Evolutionary conservation across 2,888 invertebrate genomes (phyloP), one percentile per base, ranked within the genome.

Genomic region (Caradrina clavipalpis): DNA sequence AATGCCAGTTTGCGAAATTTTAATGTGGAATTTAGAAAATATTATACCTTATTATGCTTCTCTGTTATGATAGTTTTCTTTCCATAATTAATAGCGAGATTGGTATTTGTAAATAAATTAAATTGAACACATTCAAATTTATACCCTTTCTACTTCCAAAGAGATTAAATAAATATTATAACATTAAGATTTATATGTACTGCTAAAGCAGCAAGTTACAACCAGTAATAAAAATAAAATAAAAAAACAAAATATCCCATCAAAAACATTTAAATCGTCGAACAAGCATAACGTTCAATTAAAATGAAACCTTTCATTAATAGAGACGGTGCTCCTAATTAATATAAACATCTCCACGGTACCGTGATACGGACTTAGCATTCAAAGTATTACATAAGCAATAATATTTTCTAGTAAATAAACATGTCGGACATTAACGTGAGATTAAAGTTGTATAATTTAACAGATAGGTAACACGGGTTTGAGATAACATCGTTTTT

Each of bases 401-500:
- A 50, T 78, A 58, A 81, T 68, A 78, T 72, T 76, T 76, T 72
- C 58, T 47, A 54, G 64, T 68, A 76, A 76, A 81, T 81, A 73
- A 78, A 82, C 73, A 70, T 74, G 77, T 80, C 51, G 13, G 39
- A 45, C 67, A 73, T 77, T 72, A 70, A 67, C 64, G 53, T 62
- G 59, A 62, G 74, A 77, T 80, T 77, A 69, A 71, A 73, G 64
- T 73, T 75, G 69, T 76, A 72, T 83, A 87, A 88, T 87, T 82
- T 82, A 82, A 83, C 79, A 77, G 81, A 81, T 81, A 83, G 76
- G 79, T 87, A 86, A 83, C 78, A 78, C 81, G 75, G 79, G 68
- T 80, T 75, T 55, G 39, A 84, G 85, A 87, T 87, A 83, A 69
- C 65, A 86, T 88, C 86, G 65, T 71, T 81, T 83, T 84, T 89